A percentile compares a stretch with the other conserved stretches of the same genome.
These are phyloP conservation scores for Venustoraphidia nigricollis DNA, from an alignment of 2,888 invertebrate species.

Conservation along the genomic window DNA sequence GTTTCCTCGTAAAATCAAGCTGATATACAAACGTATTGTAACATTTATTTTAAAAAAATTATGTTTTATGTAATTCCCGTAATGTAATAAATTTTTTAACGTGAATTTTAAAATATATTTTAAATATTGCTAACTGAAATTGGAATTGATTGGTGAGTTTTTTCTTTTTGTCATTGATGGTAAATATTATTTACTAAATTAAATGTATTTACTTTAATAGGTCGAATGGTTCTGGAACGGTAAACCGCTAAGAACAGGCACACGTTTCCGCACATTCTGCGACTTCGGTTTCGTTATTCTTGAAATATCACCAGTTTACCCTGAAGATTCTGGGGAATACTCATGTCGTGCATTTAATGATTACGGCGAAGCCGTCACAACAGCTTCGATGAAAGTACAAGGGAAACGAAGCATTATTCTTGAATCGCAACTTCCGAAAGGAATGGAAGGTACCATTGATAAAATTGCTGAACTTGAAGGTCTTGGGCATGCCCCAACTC, in stretches of 20 bases:
- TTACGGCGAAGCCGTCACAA: constrained; percentile 83
- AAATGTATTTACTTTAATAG: constrained; percentile 23
- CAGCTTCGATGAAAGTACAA: constrained; percentile 76
- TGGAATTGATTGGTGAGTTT: not conserved
- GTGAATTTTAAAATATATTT: too few species aligned
- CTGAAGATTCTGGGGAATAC: constrained; percentile 89
- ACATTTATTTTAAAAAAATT: too few species aligned
- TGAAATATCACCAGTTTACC: constrained; percentile 93
- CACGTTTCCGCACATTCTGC: constrained; percentile 89
- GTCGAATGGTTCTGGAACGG: constrained; percentile 95
- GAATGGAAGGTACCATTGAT: constrained; percentile 87
- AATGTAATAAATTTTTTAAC: too few species aligned
- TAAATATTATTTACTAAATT: constrained; percentile 1
- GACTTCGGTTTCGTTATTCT: constrained; percentile 96
- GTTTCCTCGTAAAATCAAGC: too few species aligned
- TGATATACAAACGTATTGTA: too few species aligned
- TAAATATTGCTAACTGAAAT: too few species aligned
- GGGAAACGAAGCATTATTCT: constrained; percentile 83
- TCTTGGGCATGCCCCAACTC: constrained; percentile 52
- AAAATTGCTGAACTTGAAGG: constrained; percentile 87
- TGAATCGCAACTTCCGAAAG: constrained; percentile 81
- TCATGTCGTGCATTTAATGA: constrained; percentile 78
- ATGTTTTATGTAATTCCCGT: too few species aligned
- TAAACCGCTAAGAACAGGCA: constrained; percentile 73
- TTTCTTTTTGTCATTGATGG: not conserved